Percentiles rank a stretch among this genome's conserved stretches.
Evolutionary conservation across 2,113 vertebrate genomes (phyloP).

Genomic region (Coregonus clupeaformis): DNA sequence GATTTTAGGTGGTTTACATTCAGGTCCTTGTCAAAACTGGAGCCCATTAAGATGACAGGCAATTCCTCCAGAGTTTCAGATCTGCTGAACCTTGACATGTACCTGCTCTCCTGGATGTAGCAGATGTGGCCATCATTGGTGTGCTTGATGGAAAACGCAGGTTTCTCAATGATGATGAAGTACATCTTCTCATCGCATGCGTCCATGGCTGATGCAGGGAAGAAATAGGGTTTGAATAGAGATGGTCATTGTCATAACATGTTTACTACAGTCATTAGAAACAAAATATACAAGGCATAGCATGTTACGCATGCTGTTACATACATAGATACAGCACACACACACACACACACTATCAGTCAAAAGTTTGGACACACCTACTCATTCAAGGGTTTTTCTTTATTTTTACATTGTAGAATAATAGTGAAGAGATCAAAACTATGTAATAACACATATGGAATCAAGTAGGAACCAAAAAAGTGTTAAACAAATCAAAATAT

Average conservation of each 20-base stretch:
- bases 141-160: accelerated
- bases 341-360: too few relatives aligned
- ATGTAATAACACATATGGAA: too few relatives aligned
- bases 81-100: neutral
- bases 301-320: too few relatives aligned
- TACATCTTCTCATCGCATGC: slow-evolving; percentile 33
- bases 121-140: slow-evolving; percentile 64
- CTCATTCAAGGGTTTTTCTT: too few relatives aligned
- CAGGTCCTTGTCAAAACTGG: accelerated
- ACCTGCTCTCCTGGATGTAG: slow-evolving; percentile 39
- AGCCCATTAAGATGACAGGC: slow-evolving; percentile 15
- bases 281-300: neutral
- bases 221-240: too few relatives aligned
- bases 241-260: too few relatives aligned
- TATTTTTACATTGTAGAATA: too few relatives aligned
- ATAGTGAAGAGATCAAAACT: too few relatives aligned
- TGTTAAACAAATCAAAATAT: too few relatives aligned
- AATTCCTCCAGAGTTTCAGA: neutral
- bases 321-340: too few relatives aligned
- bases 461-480: too few relatives aligned
- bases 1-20: slow-evolving; percentile 25
- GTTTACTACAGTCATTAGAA: neutral
- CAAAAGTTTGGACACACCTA: too few relatives aligned
- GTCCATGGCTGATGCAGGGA: neutral
- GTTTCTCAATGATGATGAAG: slow-evolving; percentile 71